Evolutionary conservation across 1,140 invertebrate species (phyloP).

Genomic region (Penaeus indicus): DNA sequence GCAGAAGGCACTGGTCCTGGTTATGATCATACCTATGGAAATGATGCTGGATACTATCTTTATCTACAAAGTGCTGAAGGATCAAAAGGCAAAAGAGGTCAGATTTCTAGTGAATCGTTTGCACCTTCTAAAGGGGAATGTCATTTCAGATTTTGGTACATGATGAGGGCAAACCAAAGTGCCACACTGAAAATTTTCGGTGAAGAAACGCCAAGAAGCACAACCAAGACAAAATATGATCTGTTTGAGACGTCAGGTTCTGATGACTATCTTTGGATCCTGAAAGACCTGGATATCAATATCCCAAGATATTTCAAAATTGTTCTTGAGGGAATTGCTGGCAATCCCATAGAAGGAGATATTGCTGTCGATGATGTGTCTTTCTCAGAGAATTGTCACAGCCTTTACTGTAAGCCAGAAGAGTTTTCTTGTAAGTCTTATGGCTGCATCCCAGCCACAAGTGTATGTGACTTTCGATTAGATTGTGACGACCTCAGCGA

Average conservation of each 20-base stretch:
- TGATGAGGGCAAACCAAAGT: conserved; percentile 9
- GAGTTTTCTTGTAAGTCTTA: background rate
- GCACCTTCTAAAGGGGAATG: background rate
- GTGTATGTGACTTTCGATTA: conserved; percentile 3
- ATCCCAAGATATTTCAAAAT: conserved; percentile 23
- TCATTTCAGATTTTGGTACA: conserved; percentile 28
- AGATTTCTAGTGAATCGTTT: background rate
- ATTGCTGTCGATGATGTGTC: conserved; percentile 12
- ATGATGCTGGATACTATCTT: conserved; percentile 9
- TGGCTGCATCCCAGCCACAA: background rate
- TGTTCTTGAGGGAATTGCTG: background rate
- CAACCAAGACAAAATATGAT: background rate
- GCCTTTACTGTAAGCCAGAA: background rate
- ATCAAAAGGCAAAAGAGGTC: background rate
- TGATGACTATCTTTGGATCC: background rate
- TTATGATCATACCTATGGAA: conserved; percentile 22
- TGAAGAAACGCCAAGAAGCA: background rate
- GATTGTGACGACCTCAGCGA: background rate
- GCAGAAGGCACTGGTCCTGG: conserved; percentile 3
- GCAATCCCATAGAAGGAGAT: background rate
- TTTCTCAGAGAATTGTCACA: conserved; percentile 13
- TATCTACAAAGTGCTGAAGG: conserved; percentile 2
- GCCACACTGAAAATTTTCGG: background rate
- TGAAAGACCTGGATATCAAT: background rate
- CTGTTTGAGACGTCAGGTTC: background rate